Evolutionary conservation across 2,797 vertebrate species (phyloP).

Genomic region (Hephaestus fuliginosus): DNA sequence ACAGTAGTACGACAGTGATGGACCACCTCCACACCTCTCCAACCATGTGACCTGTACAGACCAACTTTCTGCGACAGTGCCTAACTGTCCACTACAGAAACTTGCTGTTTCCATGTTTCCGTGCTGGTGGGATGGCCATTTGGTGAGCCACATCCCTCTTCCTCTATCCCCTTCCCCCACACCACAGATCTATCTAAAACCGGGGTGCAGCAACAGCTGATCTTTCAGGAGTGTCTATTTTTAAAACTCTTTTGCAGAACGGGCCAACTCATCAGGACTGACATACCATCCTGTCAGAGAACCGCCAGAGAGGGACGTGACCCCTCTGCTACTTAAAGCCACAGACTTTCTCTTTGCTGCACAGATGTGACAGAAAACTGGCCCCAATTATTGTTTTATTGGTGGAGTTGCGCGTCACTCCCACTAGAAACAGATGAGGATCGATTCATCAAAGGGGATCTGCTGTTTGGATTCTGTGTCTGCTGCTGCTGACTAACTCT

Average conservation of each 20-base stretch:
- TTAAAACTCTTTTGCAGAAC: slow-evolving; percentile 81
- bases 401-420: neutral
- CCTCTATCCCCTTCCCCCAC: slow-evolving; percentile 39
- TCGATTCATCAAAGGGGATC: neutral
- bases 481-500: slow-evolving; percentile 21
- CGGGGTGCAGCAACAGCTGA: slow-evolving; percentile 84
- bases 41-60: neutral
- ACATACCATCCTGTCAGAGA: slow-evolving; percentile 77
- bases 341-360: slow-evolving; percentile 37
- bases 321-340: slow-evolving; percentile 70
- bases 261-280: slow-evolving; percentile 78
- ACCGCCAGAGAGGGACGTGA: slow-evolving; percentile 54
- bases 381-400: neutral
- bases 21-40: slow-evolving; percentile 6
- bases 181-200: slow-evolving; percentile 58
- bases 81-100: neutral
- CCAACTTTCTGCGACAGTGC: neutral
- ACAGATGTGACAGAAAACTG: slow-evolving; percentile 18
- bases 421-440: neutral
- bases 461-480: slow-evolving; percentile 10
- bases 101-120: slow-evolving; percentile 5
- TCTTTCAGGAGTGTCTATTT: slow-evolving; percentile 84
- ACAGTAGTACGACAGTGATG: neutral
- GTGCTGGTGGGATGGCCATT: slow-evolving; percentile 23
- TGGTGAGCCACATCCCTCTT: slow-evolving; percentile 43